A percentile compares a stretch with the other conserved stretches of the same genome.
These are phyloP conservation scores for Girardinichthys multiradiatus DNA, from an alignment of 2,113 vertebrate genomes.

Conservation along the genomic window DNA sequence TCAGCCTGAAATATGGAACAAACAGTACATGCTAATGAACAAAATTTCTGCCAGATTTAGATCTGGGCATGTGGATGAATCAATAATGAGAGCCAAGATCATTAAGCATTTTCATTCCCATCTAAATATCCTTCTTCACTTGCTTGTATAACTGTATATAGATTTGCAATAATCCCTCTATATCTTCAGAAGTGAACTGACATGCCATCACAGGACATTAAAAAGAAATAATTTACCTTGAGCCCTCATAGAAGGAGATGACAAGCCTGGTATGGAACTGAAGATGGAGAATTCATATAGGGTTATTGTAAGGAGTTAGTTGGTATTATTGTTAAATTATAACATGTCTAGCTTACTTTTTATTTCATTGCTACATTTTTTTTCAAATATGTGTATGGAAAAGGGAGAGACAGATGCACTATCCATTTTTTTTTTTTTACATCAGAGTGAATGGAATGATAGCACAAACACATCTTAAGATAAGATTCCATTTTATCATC, in stretches of 20 bases:
- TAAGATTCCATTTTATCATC: neutral
- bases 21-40: constrained; percentile 20
- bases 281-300: neutral
- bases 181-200: neutral
- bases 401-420: neutral
- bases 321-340: neutral
- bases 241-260: neutral
- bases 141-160: neutral
- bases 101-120: neutral
- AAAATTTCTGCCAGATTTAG: constrained; percentile 5
- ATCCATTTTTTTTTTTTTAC: neutral
- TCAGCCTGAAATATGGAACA: constrained; percentile 27
- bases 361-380: neutral
- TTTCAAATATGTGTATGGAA: neutral
- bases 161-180: neutral
- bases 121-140: constrained; percentile 1
- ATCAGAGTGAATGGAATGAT: neutral
- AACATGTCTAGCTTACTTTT: neutral
- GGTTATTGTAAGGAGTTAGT: neutral
- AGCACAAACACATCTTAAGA: neutral
- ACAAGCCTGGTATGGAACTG: neutral
- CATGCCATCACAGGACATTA: neutral
- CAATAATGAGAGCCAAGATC: constrained; percentile 18
- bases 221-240: neutral
- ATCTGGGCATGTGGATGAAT: constrained; percentile 20